A percentile compares a stretch with the other conserved stretches of the same genome.
phyloP scores from a whole-genome alignment of 2,888 invertebrate genomes.

The Drosophila rubida region DNA sequence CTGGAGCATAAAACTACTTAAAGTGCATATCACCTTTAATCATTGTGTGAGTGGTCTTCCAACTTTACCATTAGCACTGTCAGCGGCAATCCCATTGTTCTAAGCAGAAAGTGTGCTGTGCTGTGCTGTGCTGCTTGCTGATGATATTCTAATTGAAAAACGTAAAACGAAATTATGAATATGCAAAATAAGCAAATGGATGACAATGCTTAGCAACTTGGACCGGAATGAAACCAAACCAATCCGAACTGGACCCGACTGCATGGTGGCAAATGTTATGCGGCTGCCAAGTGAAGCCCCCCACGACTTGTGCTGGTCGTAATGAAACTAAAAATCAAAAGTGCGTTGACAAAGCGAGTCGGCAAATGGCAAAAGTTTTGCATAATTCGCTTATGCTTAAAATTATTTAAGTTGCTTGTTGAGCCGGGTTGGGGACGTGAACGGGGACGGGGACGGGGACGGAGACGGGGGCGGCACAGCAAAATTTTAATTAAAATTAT shows the following conservation, averaged over 20 bases:
- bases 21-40: constrained; percentile 29
- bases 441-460: too few relatives aligned
- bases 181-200: constrained; percentile 81
- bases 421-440: too few relatives aligned
- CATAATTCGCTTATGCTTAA: constrained; percentile 80
- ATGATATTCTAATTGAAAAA: constrained; percentile 81
- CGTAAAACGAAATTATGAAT: constrained; percentile 81
- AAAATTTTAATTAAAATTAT: constrained; percentile 78
- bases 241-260: constrained; percentile 34
- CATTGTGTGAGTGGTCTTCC: constrained; percentile 14
- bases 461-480: constrained; percentile 21
- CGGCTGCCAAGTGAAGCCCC: constrained; percentile 37
- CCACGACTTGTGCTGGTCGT: constrained; percentile 28
- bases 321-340: constrained; percentile 79
- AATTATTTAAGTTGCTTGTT: constrained; percentile 72
- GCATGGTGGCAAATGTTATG: constrained; percentile 70
- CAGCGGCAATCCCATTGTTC: constrained; percentile 55
- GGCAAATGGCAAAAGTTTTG: constrained; percentile 76
- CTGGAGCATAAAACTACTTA: constrained; percentile 7
- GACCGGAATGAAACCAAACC: constrained; percentile 35
- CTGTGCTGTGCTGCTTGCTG: too few relatives aligned
- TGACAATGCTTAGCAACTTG: constrained; percentile 79
- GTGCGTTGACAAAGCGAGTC: constrained; percentile 44
- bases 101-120: constrained; percentile 59
- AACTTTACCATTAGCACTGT: constrained; percentile 27